Evolutionary conservation across 2,797 vertebrate species (phyloP).

Genomic region (Centropyge bicolor): DNA sequence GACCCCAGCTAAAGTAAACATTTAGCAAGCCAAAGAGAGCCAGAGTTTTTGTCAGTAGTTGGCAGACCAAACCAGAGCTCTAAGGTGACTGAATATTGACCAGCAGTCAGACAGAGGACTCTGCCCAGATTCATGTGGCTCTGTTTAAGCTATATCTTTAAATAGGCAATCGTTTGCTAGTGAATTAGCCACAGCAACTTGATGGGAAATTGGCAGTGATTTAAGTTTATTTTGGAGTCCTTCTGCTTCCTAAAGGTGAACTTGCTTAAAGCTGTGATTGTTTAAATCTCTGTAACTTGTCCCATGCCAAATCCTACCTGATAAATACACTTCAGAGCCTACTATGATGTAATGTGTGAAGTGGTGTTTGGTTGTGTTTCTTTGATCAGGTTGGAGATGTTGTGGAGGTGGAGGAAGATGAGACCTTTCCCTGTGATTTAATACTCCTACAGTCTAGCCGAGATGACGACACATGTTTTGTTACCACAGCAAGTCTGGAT

Average conservation of each 20-base stretch:
- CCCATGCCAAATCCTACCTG: not conserved
- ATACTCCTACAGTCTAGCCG: constrained; percentile 93
- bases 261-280: constrained; percentile 11
- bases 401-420: constrained; percentile 93
- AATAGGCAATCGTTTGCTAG: not conserved
- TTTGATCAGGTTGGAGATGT: constrained; percentile 93
- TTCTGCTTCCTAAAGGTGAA: not conserved
- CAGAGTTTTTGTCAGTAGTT: constrained; percentile 16
- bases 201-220: constrained; percentile 3
- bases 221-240: constrained; percentile 18
- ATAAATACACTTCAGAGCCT: not conserved
- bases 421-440: constrained; percentile 99
- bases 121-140: not conserved
- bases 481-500: constrained; percentile 97
- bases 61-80: constrained; percentile 8
- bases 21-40: constrained; percentile 28
- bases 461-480: constrained; percentile 92
- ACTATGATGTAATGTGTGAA: not conserved
- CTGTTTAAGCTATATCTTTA: constrained; percentile 8
- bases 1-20: constrained; percentile 48
- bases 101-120: not conserved
- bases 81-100: constrained; percentile 17
- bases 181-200: constrained; percentile 18
- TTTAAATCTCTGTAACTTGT: constrained; percentile 23
- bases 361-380: constrained; percentile 18